phyloP scores from a whole-genome alignment of 2,888 invertebrate genomes.

The Schrankia costaestrigalis region DNA sequence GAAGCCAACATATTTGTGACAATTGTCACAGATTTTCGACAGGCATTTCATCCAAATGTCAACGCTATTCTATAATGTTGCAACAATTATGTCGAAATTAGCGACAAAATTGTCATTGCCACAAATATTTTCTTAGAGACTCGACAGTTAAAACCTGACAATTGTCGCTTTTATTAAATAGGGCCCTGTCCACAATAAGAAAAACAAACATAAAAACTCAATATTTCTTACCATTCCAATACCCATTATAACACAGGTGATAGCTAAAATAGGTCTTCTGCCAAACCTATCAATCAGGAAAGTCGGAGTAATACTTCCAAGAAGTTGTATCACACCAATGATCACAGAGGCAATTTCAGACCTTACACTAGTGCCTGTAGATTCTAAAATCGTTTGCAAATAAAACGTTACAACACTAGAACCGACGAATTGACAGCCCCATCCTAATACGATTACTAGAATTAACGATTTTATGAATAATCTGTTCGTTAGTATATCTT shows the following conservation, averaged over 20 bases:
- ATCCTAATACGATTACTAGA: constrained; percentile 11
- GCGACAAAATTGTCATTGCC: no score
- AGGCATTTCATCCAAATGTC: no score
- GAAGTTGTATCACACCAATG: constrained; percentile 1
- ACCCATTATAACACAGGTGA: constrained; percentile 18
- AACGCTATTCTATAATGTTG: no score
- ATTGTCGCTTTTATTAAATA: no score
- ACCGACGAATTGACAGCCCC: constrained; percentile 40
- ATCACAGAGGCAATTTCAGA: constrained; percentile 40
- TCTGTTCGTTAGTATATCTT: constrained; percentile 20
- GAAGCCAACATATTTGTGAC: no score
- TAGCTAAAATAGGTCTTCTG: no score
- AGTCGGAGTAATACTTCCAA: background rate
- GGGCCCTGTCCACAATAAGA: no score
- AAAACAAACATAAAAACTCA: no score
- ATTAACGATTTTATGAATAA: constrained; percentile 21
- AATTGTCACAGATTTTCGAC: no score
- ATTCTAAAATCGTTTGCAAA: constrained; percentile 32
- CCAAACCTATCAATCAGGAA: background rate
- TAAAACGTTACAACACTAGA: constrained; percentile 42
- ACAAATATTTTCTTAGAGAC: no score
- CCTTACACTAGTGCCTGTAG: constrained; percentile 37
- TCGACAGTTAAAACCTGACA: no score
- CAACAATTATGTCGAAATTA: no score
- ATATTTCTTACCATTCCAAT: constrained; percentile 38